Conservation (phyloP, 2,888 invertebrate genomes). For the Cantharis lateralis region DNA sequence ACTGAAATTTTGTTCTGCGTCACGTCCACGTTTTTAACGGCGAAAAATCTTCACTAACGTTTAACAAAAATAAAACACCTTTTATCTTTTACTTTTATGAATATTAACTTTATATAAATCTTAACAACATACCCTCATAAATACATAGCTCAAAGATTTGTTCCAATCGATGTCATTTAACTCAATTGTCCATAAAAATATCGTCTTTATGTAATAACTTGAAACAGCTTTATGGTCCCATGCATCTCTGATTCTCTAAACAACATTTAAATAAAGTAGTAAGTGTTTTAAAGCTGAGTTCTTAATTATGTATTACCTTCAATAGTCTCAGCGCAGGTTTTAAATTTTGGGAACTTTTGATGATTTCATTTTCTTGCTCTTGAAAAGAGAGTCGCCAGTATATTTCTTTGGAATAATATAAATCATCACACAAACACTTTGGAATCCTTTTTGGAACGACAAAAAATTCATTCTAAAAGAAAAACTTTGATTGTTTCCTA, state of each 20-base stretch:
- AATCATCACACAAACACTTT: neutral
- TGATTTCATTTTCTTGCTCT: constrained; percentile 51
- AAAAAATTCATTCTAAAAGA: constrained; percentile 42
- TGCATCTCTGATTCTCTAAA: neutral
- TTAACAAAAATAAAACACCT: too few species aligned
- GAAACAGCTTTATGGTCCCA: constrained; percentile 40
- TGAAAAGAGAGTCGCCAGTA: constrained; percentile 54
- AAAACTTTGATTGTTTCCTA: neutral
- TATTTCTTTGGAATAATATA: neutral
- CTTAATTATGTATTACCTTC: constrained; percentile 39
- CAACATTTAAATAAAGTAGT: neutral
- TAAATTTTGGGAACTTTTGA: constrained; percentile 38
- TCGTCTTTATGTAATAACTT: constrained; percentile 58
- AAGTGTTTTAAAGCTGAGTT: neutral
- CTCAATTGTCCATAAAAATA: constrained; percentile 46
- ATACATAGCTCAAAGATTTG: neutral
- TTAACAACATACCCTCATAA: neutral
- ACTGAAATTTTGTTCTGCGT: too few species aligned
- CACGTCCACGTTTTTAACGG: too few species aligned
- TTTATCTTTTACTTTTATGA: too few species aligned
- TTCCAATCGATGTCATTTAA: neutral
- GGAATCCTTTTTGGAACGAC: constrained; percentile 46
- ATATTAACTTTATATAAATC: neutral
- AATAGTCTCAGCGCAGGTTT: constrained; percentile 49
- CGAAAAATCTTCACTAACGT: too few species aligned